Percentiles rank a stretch among this genome's conserved stretches.
phyloP scores from a whole-genome alignment of 2,797 vertebrate species.

The Poeciliopsis gracilis region DNA sequence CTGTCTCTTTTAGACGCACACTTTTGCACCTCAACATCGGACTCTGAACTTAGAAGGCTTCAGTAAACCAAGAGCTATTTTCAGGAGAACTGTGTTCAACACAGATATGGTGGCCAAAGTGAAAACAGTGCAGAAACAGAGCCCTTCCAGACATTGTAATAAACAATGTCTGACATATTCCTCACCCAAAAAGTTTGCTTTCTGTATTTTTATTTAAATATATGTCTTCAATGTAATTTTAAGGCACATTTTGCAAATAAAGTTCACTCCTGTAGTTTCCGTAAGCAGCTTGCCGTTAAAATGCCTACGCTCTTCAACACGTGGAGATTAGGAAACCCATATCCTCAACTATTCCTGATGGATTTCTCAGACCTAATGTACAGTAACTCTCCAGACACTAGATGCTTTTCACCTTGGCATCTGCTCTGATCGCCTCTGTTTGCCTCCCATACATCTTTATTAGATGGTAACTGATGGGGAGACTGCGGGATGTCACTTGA shows the following conservation, averaged over 20 bases:
- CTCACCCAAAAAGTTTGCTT: neutral
- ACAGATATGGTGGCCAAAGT: neutral
- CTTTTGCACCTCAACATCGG: conserved; percentile 5
- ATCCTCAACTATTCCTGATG: conserved; percentile 41
- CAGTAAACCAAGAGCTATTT: conserved; percentile 48
- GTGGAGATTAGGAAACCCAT: conserved; percentile 23
- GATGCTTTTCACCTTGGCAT: conserved; percentile 79
- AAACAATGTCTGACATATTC: neutral
- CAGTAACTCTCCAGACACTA: conserved; percentile 65
- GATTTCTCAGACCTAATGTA: conserved; percentile 56
- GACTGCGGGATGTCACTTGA: conserved; percentile 77
- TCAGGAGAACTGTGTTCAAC: neutral
- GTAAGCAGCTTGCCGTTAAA: neutral
- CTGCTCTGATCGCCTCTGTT: conserved; percentile 73
- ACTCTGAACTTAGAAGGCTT: conserved; percentile 27
- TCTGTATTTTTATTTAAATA: neutral
- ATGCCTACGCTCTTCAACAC: neutral
- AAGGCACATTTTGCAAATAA: neutral
- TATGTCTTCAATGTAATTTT: neutral
- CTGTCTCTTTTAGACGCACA: conserved; percentile 13
- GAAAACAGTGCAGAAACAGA: neutral
- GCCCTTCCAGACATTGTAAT: neutral
- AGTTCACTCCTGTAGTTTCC: neutral
- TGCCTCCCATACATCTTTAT: conserved; percentile 81
- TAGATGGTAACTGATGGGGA: conserved; percentile 79